Percentiles rank a stretch among this genome's conserved stretches.
Conservation (phyloP, 2,113 vertebrate genomes). For the Cynopterus brachyotis region DNA sequence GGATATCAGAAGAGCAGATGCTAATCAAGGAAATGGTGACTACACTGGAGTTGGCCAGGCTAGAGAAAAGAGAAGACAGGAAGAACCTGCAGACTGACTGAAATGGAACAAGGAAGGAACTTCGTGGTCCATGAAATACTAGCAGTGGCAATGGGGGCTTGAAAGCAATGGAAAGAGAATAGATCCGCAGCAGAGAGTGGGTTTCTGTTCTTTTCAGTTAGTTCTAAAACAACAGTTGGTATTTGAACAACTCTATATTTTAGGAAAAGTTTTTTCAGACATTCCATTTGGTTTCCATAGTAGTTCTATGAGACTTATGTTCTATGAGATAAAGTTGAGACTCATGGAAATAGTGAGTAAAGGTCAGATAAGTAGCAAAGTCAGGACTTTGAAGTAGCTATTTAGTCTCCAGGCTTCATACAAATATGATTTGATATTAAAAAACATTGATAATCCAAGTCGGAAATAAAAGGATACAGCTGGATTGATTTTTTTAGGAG, state of each 20-base stretch:
- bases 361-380: neutral
- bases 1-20: neutral
- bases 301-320: neutral
- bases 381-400: neutral
- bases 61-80: neutral
- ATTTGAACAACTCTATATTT: neutral
- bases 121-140: no score
- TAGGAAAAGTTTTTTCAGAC: neutral
- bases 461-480: neutral
- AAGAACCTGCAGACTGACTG: neutral
- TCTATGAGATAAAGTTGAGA: neutral
- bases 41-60: neutral
- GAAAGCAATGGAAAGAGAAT: neutral
- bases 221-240: neutral
- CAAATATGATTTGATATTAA: neutral
- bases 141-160: neutral
- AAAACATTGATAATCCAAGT: neutral
- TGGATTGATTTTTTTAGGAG: neutral
- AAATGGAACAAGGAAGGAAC: no score
- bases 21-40: neutral
- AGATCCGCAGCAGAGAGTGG: neutral
- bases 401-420: neutral
- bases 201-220: rapidly evolving
- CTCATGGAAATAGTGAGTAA: neutral
- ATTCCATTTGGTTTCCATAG: neutral